Evolutionary conservation across 2,797 vertebrate genomes (phyloP), one percentile per base, ranked within the genome.

Genomic region (Lacerta agilis): DNA sequence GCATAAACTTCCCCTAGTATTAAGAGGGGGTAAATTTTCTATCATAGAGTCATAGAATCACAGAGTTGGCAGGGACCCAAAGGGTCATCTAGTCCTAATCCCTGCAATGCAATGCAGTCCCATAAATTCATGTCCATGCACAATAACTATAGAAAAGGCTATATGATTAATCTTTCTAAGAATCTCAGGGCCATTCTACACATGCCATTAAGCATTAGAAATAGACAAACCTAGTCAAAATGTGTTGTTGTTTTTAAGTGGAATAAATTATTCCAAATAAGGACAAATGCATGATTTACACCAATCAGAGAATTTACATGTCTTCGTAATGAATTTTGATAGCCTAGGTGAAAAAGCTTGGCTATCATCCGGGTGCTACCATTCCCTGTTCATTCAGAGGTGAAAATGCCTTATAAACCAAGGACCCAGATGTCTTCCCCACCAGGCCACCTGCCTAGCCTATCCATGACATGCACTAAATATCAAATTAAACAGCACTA

Each of bases 401-500:
- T 78, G 61, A 45, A 85, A 85, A 85, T 29, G 38, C 61, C 38
- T 78, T 67, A 27, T 33, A 55, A 73, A 76, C 73, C 43, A 66
- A 85, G 55, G 58, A 15, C 29, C 84, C 64, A 79, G 76, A 79
- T 86, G 76, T 36, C 85, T 79, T 78, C 36, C 85, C 61, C 64
- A 69, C 6, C 29, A 86, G 85, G 49, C 66, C 25, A 55, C 66
- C 64, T 71, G 33, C 66, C 77, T 79, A 58, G 33, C 23, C 77
- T 86, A 64, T 17, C 33, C n/a, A 23, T 71, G 66, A 69, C 77
- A 86, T 79, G n/a, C 43, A 58, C 76, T 43, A 64, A 79, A 84
- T 61, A 84, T 87, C 86, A 81, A 73, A 80, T 80, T 29, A 86
- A 81, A 64, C 49, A 81, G 58, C n/a, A 29, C 76, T 66, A 45